phyloP scores from a whole-genome alignment of 30 jellyfish, hydroid and myxozoan species.

The Turritopsis dohrnii region DNA sequence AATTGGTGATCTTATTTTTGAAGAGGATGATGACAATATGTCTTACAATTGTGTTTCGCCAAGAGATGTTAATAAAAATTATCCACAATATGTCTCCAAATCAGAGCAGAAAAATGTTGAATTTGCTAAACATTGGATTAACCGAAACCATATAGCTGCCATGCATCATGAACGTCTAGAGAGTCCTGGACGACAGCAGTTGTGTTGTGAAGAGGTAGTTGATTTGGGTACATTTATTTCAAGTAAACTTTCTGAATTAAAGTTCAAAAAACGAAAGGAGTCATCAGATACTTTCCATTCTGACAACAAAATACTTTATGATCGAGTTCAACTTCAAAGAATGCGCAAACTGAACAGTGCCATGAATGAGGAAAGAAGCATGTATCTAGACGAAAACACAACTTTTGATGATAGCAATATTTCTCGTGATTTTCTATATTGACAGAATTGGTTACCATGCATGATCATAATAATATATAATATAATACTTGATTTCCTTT shows the following conservation, averaged over 20 bases:
- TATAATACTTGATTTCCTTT: too few species aligned
- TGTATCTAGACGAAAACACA: not conserved
- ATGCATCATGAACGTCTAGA: not conserved
- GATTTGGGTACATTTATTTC: constrained; percentile 21
- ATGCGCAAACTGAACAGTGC: not conserved
- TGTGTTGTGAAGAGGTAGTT: constrained; percentile 4
- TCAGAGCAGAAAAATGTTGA: not conserved
- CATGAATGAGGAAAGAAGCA: not conserved
- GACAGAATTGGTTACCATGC: not conserved
- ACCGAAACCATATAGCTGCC: not conserved
- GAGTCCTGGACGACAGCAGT: constrained; percentile 1
- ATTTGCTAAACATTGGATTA: not conserved
- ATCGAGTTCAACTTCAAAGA: not conserved
- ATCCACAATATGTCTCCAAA: not conserved
- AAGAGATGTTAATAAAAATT: not conserved
- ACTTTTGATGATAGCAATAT: not conserved
- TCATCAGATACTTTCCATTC: not conserved
- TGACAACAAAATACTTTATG: not conserved
- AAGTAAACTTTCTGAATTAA: constrained; percentile 3
- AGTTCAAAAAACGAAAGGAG: constrained; percentile 1
- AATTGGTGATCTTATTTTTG: constrained; percentile 14
- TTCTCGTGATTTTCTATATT: not conserved
- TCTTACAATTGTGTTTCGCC: not conserved
- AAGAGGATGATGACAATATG: constrained; percentile 16
- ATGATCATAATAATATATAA: too few species aligned